Evolutionary conservation across 1,140 invertebrate species (phyloP), one percentile per base, ranked within the genome.

Genomic region (Orius insidiosus): DNA sequence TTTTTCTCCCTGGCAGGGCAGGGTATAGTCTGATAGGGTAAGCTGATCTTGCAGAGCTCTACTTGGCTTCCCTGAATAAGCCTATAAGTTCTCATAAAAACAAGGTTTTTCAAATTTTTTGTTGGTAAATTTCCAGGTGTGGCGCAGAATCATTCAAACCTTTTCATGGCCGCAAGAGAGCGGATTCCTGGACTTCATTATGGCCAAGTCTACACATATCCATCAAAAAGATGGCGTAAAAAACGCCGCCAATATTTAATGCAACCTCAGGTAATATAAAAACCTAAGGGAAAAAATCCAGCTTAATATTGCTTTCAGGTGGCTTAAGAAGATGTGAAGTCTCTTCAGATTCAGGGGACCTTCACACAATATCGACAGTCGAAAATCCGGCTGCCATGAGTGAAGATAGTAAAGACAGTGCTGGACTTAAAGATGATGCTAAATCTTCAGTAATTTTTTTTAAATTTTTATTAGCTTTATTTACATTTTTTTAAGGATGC

Each of bases 131-230:
- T 62, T 62, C 5, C 50, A 80, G 78, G 83, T 52, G 85, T 96
- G 19, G 89, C 89, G 35, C 89, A 95, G 63, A 92, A 85, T 58
- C 88, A 95, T 65, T 92, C 85, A 55, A 80, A 80, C 54, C 67
- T 95, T 45, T 95, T 89, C 63, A 86, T 89, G 78, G 76, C 76
- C 35, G 72, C 78, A 56, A 72, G 83, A 58, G 82, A 95, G 58
- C 73, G 93, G 50, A 79, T 93, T 67, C 89, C 90, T n/a, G 90
- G 90, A 51, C 69, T 84, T 41, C 69, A 71, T 50, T 79, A 84
- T 56, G 90, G 89, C 14, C 90, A 96, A 66, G 77, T 96, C 11
- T 96, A 95, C 61, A 84, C 86, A 49, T 97, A 96, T 70, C 90
- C 90, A 24, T 77, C 85, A 48, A 84, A 85, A 59, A 71, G 87